Evolutionary conservation across 2,113 vertebrate genomes (phyloP), one percentile per base, ranked within the genome.

Genomic region (Microtus pennsylvanicus): DNA sequence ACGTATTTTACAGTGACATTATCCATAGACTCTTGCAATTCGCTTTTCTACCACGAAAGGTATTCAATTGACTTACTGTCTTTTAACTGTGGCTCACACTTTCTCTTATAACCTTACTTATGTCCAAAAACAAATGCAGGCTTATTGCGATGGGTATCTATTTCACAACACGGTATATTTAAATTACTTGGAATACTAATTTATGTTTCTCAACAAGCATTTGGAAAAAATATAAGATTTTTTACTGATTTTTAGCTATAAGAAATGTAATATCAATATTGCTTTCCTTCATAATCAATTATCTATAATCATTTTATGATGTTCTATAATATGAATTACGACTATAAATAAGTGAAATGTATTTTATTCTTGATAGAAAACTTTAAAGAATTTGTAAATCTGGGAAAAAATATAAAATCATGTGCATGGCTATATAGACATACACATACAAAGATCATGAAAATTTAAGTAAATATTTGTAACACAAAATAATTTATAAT

Each of bases 131-230:
- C 61, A 96, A 92, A 89, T 42, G 4, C 21, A 86, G 90, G 6
- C 74, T 89, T 87, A 69, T 83, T 91, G 50, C 0, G 65, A 69
- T 91, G 22, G 26, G 42, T 75, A 9, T 65, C 35, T 38, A 87
- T 95, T 94, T 94, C 5, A 69, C 7, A 93, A 3, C 61, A 94
- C 12, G 38, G 2, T 78, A 58, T 95, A 80, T 95, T 95, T 89
- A 95, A 93, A 70, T 93, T 96, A 67, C 14, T 61, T 82, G 70
- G 42, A 90, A 94, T 7, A 94, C 38, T 78, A 95, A 95, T 76
- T 80, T 80, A 22, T 4, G n/a, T 47, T 95, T 91, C 42, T 93
- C 33, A 91, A 35, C 22, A 95, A 61, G 63, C 4, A 42, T 35
- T 93, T 67, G 16, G 5, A 7, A 78, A 50, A 96, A 95, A 93